Base-by-base conservation (phyloP, 2,797 vertebrate species). In the Malacoraja senta region DNA sequence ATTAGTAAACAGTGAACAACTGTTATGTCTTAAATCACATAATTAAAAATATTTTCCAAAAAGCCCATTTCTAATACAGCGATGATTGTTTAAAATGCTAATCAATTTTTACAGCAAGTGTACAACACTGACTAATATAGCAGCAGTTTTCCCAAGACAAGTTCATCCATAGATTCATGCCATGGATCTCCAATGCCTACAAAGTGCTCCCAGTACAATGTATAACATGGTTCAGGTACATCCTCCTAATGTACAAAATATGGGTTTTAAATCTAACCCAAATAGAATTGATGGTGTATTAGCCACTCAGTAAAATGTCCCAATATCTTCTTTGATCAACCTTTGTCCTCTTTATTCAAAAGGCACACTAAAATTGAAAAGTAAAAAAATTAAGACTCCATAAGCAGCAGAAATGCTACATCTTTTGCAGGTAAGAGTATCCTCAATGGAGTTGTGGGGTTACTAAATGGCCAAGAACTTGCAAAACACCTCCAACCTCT, bases 201-300 rank as follows among this genome's bases (percentile, higher is more conserved):
- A 99, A 99, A 99, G 98, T 99, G 98, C 98, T 99, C 96, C 96
- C 97, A 97, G 96, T 97, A 96, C 96, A 96, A 97, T 96, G 97
- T 95, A 96, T 79, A 76, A 92, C 90, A 92, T 92, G 72, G 90
- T 95, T 96, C 96, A 95, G 96, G 96, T 96, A 96, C 96, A 92
- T 92, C 71, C 68, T 91, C 24, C 6, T 44, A 38, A 76, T 92
- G 90, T 92, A 92, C 38, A 97, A 95, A 97, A 97, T 94, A 94
- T 94, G 95, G 96, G 95, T 96, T 95, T 21, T 96, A 96, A 92
- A 58, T 96, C 96, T 96, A 96, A 96, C 96, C 96, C 96, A 97
- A 97, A 96, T 96, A 97, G 96, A 96, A 95, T 97, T 95, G 97
- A 93, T 96, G 97, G 97, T 97, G 96, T 44, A 92, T n/a, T 26